A percentile compares a stretch with the other conserved stretches of the same genome.
These are phyloP conservation scores for Cetoscarus ocellatus DNA, from an alignment of 2,797 vertebrate genomes.

Conservation along the genomic window DNA sequence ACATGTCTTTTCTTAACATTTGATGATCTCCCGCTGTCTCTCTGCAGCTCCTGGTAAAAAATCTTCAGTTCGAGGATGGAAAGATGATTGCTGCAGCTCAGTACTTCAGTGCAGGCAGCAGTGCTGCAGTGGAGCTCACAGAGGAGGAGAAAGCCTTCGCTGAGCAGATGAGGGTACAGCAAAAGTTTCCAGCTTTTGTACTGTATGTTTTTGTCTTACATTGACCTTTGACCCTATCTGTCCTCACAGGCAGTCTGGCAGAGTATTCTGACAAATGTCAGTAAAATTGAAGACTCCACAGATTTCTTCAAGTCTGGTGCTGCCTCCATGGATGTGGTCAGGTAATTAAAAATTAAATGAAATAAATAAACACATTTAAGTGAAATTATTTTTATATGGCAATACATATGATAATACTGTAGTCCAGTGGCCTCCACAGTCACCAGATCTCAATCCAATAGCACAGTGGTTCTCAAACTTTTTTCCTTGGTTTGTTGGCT, in stretches of 20 bases:
- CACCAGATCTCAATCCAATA: no score
- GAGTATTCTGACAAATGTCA: constrained; percentile 86
- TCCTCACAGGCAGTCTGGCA: constrained; percentile 86
- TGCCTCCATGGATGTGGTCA: constrained; percentile 92
- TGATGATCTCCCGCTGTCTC: neutral
- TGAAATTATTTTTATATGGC: no score
- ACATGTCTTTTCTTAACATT: neutral
- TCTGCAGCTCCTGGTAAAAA: constrained; percentile 88
- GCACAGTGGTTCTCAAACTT: no score
- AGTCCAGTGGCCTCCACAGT: no score
- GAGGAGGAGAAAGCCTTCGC: constrained; percentile 85
- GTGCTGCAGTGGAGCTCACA: constrained; percentile 83
- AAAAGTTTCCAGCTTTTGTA: neutral
- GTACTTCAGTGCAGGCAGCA: constrained; percentile 83
- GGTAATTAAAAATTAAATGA: constrained; percentile 79
- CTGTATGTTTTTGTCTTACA: no score
- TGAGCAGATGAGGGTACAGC: constrained; percentile 84
- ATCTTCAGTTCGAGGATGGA: constrained; percentile 89
- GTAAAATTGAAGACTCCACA: constrained; percentile 85
- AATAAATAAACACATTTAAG: no score
- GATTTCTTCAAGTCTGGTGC: constrained; percentile 94
- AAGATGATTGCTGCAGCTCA: constrained; percentile 90
- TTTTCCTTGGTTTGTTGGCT: no score
- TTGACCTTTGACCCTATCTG: neutral
- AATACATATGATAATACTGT: no score